Evolutionary conservation across 2,113 vertebrate species (phyloP), one percentile per base, ranked within the genome.

Genomic region (Cyanistes caeruleus): DNA sequence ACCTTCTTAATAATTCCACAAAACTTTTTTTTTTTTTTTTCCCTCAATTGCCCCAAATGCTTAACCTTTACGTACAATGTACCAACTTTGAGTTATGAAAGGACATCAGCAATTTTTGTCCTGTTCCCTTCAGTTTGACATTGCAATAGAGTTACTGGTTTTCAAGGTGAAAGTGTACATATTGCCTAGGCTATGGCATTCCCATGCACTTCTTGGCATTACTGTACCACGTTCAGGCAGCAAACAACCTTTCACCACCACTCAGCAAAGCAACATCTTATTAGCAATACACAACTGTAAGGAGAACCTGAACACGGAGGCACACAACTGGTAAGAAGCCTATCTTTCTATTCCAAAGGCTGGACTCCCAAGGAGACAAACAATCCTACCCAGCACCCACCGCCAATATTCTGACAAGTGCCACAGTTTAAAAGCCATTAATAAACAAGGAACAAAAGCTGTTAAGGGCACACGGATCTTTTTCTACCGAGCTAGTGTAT

Each of bases 301-400:
- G 19, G 21, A 65, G 35, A 72, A 60, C 21, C 13, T 21, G 41
- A 77, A 49, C 8, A 17, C 0, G 11, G 35, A 88, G 74, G 65
- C 13, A 78, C 20, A 60, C 14, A 44, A 35, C 30, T 13, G n/a
- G 31, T 13, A 43, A 49, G 68, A 63, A 77, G 3, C 0, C 0
- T 10, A 11, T 30, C 46, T 69, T 35, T 60, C 60, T 53, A 5
- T 11, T 27, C 39, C 49, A 69, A 62, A 23, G 75, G 24, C 35
- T 56, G 52, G 21, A 64, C 73, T 74, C 55, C 24, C 27, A 74
- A 60, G 24, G 33, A 9, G 52, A 24, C 33, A 58, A 70, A 49
- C 7, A 88, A 77, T 14, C 13, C 37, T 52, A 14, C 7, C 11
- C n/a, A 55, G 8, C 3, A 22, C 9, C 25, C 9, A 3, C 3